phyloP scores from a whole-genome alignment of 2,113 vertebrate species.

The Mustela nigripes region DNA sequence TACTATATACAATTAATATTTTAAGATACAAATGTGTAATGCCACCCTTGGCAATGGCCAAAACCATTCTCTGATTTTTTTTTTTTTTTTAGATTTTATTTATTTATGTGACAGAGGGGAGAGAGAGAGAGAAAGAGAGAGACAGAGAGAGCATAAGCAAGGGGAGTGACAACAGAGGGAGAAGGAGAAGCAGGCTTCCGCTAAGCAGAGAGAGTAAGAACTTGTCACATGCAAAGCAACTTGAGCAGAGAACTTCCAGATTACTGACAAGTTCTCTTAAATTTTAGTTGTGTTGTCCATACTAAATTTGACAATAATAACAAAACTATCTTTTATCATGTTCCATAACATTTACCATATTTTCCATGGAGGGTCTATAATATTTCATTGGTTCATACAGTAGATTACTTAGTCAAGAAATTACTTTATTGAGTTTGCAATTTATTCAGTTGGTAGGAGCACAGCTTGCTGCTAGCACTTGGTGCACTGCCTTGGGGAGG shows the following conservation, averaged over 20 bases:
- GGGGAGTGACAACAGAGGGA: too few species aligned
- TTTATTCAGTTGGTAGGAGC: not conserved
- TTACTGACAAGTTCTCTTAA: not conserved
- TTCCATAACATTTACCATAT: not conserved
- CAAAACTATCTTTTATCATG: constrained; percentile 44
- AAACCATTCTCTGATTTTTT: not conserved
- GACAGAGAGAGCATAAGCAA: too few species aligned
- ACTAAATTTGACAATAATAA: constrained; percentile 18
- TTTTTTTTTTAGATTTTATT: too few species aligned
- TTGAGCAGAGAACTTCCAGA: constrained; percentile 26
- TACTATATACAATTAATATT: not conserved
- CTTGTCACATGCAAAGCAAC: constrained; percentile 44
- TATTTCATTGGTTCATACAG: constrained; percentile 6
- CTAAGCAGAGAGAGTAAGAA: not conserved
- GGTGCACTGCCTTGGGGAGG: not conserved
- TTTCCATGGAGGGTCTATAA: not conserved
- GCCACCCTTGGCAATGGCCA: not conserved
- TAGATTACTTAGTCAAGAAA: constrained; percentile 28
- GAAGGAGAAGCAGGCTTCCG: too few species aligned
- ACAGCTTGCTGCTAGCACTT: not conserved
- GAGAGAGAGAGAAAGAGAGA: too few species aligned
- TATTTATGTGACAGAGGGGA: too few species aligned
- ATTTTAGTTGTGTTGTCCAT: not conserved
- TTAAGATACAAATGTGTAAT: not conserved
- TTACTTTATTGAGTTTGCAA: not conserved